A percentile compares a stretch with the other conserved stretches of the same genome.
Conservation (phyloP, 2,888 invertebrate genomes). For the Lymantria monacha region DNA sequence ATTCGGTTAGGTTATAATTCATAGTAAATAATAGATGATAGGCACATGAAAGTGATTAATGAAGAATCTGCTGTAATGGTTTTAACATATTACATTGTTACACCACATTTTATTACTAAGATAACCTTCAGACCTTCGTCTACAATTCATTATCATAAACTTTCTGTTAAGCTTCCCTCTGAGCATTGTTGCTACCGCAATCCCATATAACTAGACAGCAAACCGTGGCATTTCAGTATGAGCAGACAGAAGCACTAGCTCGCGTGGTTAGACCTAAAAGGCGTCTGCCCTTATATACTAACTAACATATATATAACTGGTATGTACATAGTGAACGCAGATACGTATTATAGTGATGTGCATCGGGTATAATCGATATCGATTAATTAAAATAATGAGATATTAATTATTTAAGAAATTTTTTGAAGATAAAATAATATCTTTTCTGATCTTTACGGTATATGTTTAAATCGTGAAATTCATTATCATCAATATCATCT, state of each 20-base stretch:
- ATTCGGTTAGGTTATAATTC: too few relatives aligned
- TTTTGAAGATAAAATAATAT: too few relatives aligned
- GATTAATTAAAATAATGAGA: constrained; percentile 8
- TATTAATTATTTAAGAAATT: too few relatives aligned
- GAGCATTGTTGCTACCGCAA: not conserved
- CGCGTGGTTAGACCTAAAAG: constrained; percentile 61
- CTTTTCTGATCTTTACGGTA: too few relatives aligned
- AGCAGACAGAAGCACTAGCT: constrained; percentile 36
- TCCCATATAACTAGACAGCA: constrained; percentile 13
- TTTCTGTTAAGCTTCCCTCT: not conserved
- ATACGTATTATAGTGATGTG: constrained; percentile 38
- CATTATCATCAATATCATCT: too few relatives aligned
- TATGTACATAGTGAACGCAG: constrained; percentile 55
- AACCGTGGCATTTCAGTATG: constrained; percentile 18
- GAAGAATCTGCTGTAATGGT: too few relatives aligned
- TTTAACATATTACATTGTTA: too few relatives aligned
- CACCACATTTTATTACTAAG: too few relatives aligned
- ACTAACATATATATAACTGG: constrained; percentile 45
- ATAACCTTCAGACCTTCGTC: too few relatives aligned
- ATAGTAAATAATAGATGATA: too few relatives aligned
- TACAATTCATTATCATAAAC: not conserved
- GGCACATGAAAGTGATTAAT: too few relatives aligned
- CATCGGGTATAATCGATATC: constrained; percentile 20
- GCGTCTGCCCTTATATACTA: constrained; percentile 60
- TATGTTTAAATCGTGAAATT: too few relatives aligned